Base-by-base conservation (phyloP, 1,140 invertebrate species). In the Ceratoteleas bidentatus region DNA sequence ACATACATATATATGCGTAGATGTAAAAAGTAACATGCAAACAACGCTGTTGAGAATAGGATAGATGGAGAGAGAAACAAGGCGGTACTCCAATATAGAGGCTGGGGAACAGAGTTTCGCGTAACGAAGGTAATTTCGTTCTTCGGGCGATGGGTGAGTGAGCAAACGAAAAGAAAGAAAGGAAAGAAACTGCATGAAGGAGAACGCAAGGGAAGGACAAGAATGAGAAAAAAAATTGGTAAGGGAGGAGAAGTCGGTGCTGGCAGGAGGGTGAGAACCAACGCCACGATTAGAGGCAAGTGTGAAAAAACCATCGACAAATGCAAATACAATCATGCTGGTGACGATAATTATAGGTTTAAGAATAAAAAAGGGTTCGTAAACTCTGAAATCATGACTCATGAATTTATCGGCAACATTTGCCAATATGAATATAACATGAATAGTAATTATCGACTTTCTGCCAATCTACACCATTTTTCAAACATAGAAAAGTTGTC, bases 41-140 rank as follows among this genome's bases (percentile, higher is more conserved):
- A 52, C 72, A 73, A 24, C 56, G 58, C 60, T 70, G 83, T 80
- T 66, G 76, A 75, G 75, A 84, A 81, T 79, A 82, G 83, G 73
- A 85, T 81, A 69, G 79, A 85, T 81, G 77, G 77, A 85, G 72
- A 77, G 81, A 78, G 80, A 83, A 85, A 66, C 70, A 84, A 86
- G 82, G 77, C 75, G 83, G 83, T 81, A 81, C 83, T 84, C 70
- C 65, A 80, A 85, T 85, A 84, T 83, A 80, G 85, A 85, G 87
- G 77, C 83, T 84, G 85, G 85, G 85, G 81, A 87, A 83, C 86
- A 83, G 83, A 83, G 85, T 90, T 91, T 90, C 88, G 85, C 88
- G 87, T 91, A 91, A 91, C 90, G 90, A 91, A 91, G 90, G 89
- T 89, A 91, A 91, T 91, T 91, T 91, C 83, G 88, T 90, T 90